A percentile compares a stretch with the other conserved stretches of the same genome.
Conservation (phyloP, 1,140 invertebrate genomes). For the Pectinophora gossypiella region DNA sequence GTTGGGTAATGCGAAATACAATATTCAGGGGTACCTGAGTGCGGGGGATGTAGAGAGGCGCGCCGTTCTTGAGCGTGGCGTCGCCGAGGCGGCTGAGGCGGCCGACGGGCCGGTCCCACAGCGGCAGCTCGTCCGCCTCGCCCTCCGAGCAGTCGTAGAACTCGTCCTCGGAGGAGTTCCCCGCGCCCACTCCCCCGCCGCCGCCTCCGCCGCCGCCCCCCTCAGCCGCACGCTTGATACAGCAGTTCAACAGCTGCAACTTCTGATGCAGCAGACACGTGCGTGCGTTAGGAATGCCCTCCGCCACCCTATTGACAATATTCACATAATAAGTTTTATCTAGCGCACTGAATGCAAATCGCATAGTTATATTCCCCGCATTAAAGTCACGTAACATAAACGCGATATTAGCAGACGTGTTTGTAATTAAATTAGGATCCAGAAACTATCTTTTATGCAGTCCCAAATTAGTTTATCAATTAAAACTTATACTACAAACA, state of each 20-base stretch:
- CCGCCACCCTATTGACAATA: conserved; percentile 78
- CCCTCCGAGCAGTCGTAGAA: conserved; percentile 85
- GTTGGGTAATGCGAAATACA: not conserved
- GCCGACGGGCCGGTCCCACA: conserved; percentile 76
- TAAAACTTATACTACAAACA: no score
- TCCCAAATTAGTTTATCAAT: no score
- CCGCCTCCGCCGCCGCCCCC: conserved; percentile 36
- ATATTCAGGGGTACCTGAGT: conserved; percentile 46
- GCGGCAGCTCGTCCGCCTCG: conserved; percentile 75
- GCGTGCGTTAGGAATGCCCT: conserved; percentile 88
- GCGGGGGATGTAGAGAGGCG: conserved; percentile 55
- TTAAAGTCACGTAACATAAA: no score
- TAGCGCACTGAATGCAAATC: not conserved
- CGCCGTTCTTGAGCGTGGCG: conserved; percentile 52
- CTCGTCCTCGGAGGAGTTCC: conserved; percentile 87
- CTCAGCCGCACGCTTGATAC: conserved; percentile 82
- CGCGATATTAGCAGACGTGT: no score
- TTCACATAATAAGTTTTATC: not conserved
- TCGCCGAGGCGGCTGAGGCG: conserved; percentile 47
- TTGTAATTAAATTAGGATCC: no score
- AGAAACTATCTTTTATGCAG: no score
- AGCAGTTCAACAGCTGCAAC: conserved; percentile 97
- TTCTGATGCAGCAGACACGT: conserved; percentile 97
- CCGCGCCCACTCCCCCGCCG: conserved; percentile 24
- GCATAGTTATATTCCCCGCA: no score